phyloP scores from a whole-genome alignment of 2,888 invertebrate species.

The Gastrophysa polygoni region DNA sequence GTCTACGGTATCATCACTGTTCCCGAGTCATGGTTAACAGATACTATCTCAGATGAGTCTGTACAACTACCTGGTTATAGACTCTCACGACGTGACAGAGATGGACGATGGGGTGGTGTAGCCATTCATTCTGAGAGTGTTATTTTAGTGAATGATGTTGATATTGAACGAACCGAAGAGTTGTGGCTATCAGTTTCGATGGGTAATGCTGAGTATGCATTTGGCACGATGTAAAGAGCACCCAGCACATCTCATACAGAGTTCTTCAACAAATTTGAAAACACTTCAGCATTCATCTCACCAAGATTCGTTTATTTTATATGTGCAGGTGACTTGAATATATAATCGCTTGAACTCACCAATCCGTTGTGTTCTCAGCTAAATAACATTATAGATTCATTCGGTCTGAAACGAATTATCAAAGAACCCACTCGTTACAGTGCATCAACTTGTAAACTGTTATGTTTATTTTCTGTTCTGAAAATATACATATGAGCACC shows the following conservation, averaged over 20 bases:
- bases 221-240: neutral
- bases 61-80: neutral
- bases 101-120: neutral
- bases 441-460: neutral
- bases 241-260: neutral
- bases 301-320: neutral
- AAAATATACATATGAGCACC: neutral
- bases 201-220: neutral
- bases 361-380: neutral
- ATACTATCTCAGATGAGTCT: neutral
- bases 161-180: neutral
- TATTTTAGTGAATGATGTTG: neutral
- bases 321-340: neutral
- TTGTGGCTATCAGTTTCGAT: neutral
- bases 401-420: neutral
- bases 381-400: constrained; percentile 3
- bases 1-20: neutral
- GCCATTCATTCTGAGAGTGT: neutral
- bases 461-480: neutral
- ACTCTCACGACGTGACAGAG: neutral
- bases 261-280: neutral
- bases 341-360: neutral
- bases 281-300: neutral
- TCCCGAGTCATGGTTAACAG: neutral
- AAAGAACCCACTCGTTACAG: neutral